These are phyloP conservation scores for Lapara coniferarum DNA, from an alignment of 2,888 invertebrate genomes.

Conservation along the genomic window DNA sequence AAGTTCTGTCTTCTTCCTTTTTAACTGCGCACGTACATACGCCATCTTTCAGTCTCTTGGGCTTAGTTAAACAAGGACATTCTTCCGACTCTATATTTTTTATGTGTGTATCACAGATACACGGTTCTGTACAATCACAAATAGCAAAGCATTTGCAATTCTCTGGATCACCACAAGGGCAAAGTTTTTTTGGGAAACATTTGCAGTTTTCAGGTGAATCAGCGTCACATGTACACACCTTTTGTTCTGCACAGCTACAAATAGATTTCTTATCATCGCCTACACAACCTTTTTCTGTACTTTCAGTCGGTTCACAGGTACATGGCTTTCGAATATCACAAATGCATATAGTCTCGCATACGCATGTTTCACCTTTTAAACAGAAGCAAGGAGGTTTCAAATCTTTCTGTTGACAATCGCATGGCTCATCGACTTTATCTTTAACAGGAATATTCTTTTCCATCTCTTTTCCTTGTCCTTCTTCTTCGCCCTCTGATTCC, in stretches of 20 bases:
- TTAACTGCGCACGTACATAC: constrained; percentile 55
- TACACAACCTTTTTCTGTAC: constrained; percentile 47
- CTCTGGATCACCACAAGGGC: constrained; percentile 63
- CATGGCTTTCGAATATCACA: constrained; percentile 62
- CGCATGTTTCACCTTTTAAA: constrained; percentile 60
- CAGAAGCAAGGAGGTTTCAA: constrained; percentile 56
- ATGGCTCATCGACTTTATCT: constrained; percentile 46
- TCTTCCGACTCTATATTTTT: constrained; percentile 36
- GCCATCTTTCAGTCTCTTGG: constrained; percentile 39
- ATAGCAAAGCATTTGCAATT: constrained; percentile 63
- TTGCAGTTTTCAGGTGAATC: constrained; percentile 47
- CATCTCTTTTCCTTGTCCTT: constrained; percentile 32
- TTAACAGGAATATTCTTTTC: constrained; percentile 27
- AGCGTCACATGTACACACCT: constrained; percentile 56
- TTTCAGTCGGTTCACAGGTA: constrained; percentile 57
- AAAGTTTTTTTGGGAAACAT: constrained; percentile 58
- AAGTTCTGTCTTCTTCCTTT: constrained; percentile 46
- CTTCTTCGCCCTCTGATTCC: constrained; percentile 34
- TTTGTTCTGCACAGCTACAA: constrained; percentile 55
- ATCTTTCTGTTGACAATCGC: constrained; percentile 61
- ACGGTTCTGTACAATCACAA: constrained; percentile 65
- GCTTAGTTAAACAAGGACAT: constrained; percentile 59
- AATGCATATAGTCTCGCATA: constrained; percentile 56
- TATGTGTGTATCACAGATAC: constrained; percentile 58
- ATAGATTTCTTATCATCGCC: constrained; percentile 52